Evolutionary conservation across 37 sponge, comb jelly and placozoan species (phyloP), one percentile per base, ranked within the genome.

Genomic region (Ephydatia muelleri): DNA sequence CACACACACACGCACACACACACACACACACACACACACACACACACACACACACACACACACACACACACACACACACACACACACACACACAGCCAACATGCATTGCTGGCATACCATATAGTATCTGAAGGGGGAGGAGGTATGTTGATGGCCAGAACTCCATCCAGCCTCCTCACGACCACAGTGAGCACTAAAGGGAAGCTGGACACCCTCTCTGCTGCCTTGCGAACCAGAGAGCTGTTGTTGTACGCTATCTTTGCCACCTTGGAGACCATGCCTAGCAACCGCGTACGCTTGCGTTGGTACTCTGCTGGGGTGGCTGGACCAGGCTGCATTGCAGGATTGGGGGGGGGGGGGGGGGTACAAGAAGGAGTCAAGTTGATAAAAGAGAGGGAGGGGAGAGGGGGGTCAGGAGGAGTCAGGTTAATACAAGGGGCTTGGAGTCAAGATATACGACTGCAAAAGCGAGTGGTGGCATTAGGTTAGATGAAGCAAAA

Each of bases 121-220:
- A 95, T 78, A 33, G 83, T 82, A 48, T 93, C 96, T 48, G 77
- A 90, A 26, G 91, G 94, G 25, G 96, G 96, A 23, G 96, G 96
- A 25, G 96, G 85, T 28, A 95, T 84, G 70, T 95, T 95, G 73
- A 95, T 72, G 16, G 84, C 90, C 77, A 95, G 49, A 0, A 73
- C 38, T 0, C 96, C 96, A 49, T 85, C 78, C 67, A 95, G 83
- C 31, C 75, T 77, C 80, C 68, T 88, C 32, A 95, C 85, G 28
- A 88, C 87, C 72, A 95, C 94, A 23, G 88, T 86, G 68, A 95
- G 86, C 29, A 86, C 78, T 5, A 96, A 86, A 35, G 91, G 91
- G 31, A 83, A 89, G 68, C 87, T 93, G 80, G 88, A 73, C 29
- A 85, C 92, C 68, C 88, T 96, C 76, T 96, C 96, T 2, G 91